Percentiles rank a stretch among this genome's conserved stretches.
phyloP scores from a whole-genome alignment of 1,140 invertebrate species.

The Drosophila baimaii region DNA sequence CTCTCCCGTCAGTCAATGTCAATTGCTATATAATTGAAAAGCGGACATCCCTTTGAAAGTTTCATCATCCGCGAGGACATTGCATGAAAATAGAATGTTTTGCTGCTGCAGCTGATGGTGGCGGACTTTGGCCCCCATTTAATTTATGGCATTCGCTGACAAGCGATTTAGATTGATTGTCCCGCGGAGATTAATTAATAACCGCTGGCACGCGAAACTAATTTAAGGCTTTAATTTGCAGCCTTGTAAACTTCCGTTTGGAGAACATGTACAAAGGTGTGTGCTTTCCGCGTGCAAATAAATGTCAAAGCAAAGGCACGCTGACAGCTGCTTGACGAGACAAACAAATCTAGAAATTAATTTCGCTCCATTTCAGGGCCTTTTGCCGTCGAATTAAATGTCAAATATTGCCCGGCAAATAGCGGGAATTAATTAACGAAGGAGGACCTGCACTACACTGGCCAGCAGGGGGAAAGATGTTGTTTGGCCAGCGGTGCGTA shows the following conservation, averaged over 20 bases:
- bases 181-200: constrained; percentile 72
- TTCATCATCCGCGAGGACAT: constrained; percentile 6
- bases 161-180: constrained; percentile 80
- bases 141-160: constrained; percentile 65
- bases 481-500: constrained; percentile 58
- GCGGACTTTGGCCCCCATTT: constrained; percentile 29
- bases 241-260: constrained; percentile 28
- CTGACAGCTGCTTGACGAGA: constrained; percentile 25
- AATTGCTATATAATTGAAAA: constrained; percentile 51
- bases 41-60: constrained; percentile 57
- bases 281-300: constrained; percentile 36
- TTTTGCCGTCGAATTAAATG: constrained; percentile 60
- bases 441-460: constrained; percentile 22
- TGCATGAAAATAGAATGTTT: constrained; percentile 2
- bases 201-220: constrained; percentile 67
- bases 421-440: constrained; percentile 68
- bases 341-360: constrained; percentile 66
- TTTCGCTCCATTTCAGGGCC: constrained; percentile 60
- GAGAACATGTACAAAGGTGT: constrained; percentile 47
- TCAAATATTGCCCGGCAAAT: constrained; percentile 52
- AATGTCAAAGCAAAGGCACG: constrained; percentile 51
- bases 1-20: constrained; percentile 41
- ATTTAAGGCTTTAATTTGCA: constrained; percentile 51
- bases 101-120: constrained; percentile 13
- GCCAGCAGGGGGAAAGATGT: neutral